Evolutionary conservation across 1,140 invertebrate genomes (phyloP).

Genomic region (Atta colombica): DNA sequence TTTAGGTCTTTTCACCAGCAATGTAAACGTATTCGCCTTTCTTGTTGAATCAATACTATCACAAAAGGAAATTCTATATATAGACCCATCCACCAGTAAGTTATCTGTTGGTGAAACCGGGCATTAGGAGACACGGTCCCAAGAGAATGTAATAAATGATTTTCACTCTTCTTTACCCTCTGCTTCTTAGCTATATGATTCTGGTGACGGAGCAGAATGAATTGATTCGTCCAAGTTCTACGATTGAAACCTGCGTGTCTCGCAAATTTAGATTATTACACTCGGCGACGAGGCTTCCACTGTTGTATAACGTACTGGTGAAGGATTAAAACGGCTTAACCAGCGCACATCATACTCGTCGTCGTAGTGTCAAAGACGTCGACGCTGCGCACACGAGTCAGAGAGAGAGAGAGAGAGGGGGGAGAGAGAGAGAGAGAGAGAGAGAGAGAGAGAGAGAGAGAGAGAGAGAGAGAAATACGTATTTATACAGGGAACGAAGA

Average conservation of each 20-base stretch:
- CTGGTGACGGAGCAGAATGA: background rate
- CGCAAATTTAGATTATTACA: constrained; percentile 52
- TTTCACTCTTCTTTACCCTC: constrained; percentile 16
- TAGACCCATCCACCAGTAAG: constrained; percentile 25
- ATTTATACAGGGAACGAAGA: constrained; percentile 23
- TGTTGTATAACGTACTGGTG: constrained; percentile 54
- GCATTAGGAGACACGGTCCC: background rate
- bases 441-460: background rate
- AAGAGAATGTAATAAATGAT: constrained; percentile 18
- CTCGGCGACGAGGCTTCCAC: constrained; percentile 16
- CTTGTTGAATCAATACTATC: constrained; percentile 19
- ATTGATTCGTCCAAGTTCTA: constrained; percentile 1
- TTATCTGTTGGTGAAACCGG: constrained; percentile 9
- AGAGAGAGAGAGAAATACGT: background rate
- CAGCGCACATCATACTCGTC: background rate
- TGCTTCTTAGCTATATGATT: constrained; percentile 2
- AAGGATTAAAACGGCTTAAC: constrained; percentile 66
- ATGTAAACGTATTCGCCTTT: constrained; percentile 1
- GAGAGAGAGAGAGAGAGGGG: background rate
- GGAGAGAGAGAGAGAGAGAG: background rate
- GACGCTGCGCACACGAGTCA: background rate
- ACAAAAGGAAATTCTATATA: constrained; percentile 24
- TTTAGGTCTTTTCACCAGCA: constrained; percentile 31
- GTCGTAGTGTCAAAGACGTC: constrained; percentile 28
- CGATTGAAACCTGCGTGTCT: constrained; percentile 47